A percentile compares a stretch with the other conserved stretches of the same genome.
These are phyloP conservation scores for Arctia plantaginis DNA, from an alignment of 2,888 invertebrate species.

Conservation along the genomic window DNA sequence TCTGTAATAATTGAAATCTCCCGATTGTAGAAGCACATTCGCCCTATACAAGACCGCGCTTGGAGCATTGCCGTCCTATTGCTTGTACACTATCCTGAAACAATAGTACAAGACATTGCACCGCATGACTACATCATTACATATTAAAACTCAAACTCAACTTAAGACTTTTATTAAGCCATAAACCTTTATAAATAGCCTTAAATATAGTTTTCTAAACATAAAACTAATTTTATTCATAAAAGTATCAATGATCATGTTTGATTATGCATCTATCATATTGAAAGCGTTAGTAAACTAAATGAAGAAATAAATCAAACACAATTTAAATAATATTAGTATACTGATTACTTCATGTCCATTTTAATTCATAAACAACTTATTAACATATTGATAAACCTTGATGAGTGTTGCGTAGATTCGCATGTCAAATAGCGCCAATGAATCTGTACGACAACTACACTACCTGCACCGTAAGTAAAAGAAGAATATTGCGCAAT, in stretches of 20 bases:
- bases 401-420: constrained; percentile 29
- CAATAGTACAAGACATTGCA: not conserved
- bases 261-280: not conserved
- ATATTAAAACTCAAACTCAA: not conserved
- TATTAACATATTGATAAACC: constrained; percentile 27
- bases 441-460: constrained; percentile 22
- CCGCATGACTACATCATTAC: not conserved
- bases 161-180: not conserved
- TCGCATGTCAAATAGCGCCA: constrained; percentile 19
- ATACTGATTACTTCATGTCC: constrained; percentile 21
- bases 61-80: not conserved
- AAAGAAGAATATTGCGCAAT: constrained; percentile 20
- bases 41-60: not conserved
- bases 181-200: not conserved
- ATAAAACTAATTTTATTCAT: not conserved
- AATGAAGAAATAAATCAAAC: constrained; percentile 21
- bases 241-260: not conserved
- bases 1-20: not conserved
- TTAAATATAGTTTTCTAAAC: not conserved
- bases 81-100: not conserved
- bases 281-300: not conserved
- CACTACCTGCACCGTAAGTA: constrained; percentile 3
- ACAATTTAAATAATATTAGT: constrained; percentile 21
- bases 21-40: not conserved
- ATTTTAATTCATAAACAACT: constrained; percentile 24